Percentiles rank a stretch among this genome's conserved stretches.
Evolutionary conservation across 1,140 invertebrate species (phyloP).

Genomic region (Drosophila melanogaster): Release_6_plus_ISO1_MT NT_033777.3:31412501-31413000

Average conservation of each 20-base stretch:
- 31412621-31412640: constrained; percentile 7
- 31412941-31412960: constrained; percentile 38
- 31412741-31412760: too few species aligned
- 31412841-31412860: too few species aligned
- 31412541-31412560: constrained; percentile 23
- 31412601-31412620: not conserved
- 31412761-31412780: too few species aligned
- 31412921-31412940: constrained; percentile 14
- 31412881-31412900: not conserved
- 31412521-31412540: constrained; percentile 50
- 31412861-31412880: not conserved
- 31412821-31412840: too few species aligned
- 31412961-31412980: constrained; percentile 59
- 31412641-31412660: not conserved
- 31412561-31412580: not conserved
- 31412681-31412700: too few species aligned
- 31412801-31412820: too few species aligned
- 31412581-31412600: constrained; percentile 17
- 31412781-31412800: too few species aligned
- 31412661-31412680: not conserved
- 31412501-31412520: constrained; percentile 62
- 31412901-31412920: not conserved
- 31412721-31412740: too few species aligned
- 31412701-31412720: too few species aligned
- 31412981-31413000: constrained; percentile 35